These are phyloP conservation scores for Cataglyphis cursor DNA, from an alignment of 2,888 invertebrate genomes.

Conservation along the genomic window DNA sequence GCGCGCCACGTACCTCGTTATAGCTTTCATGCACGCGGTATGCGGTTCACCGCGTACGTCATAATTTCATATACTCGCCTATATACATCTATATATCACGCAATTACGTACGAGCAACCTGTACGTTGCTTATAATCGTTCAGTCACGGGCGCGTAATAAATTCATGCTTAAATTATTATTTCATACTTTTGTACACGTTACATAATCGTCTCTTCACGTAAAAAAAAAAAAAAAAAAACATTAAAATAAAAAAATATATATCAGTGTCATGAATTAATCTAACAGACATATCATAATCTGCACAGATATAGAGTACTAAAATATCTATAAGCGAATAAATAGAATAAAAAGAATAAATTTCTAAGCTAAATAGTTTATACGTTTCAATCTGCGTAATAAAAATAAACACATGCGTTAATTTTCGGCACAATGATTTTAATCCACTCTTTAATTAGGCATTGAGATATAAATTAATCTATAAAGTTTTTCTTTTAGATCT, in stretches of 20 bases:
- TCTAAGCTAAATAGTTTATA: not conserved
- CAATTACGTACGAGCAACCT: constrained; percentile 57
- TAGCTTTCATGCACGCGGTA: constrained; percentile 57
- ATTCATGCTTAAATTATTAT: constrained; percentile 60
- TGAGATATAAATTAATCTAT: not conserved
- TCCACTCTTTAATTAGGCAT: not conserved
- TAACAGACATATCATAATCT: too few species aligned
- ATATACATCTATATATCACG: constrained; percentile 55
- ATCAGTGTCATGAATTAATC: not conserved
- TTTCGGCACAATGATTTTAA: not conserved
- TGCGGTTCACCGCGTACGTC: constrained; percentile 58
- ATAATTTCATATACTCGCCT: constrained; percentile 55
- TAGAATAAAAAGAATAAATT: not conserved
- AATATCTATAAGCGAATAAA: not conserved
- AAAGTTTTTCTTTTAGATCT: not conserved
- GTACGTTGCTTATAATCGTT: constrained; percentile 52
- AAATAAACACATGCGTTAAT: not conserved
- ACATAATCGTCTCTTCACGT: constrained; percentile 30
- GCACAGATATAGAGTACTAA: not conserved
- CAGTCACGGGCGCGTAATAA: constrained; percentile 44
- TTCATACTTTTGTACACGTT: constrained; percentile 55
- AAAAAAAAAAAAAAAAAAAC: not conserved
- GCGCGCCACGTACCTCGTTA: constrained; percentile 54
- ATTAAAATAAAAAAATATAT: constrained; percentile 7
- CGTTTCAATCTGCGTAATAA: not conserved